Conservation (phyloP, 1,140 invertebrate genomes). For the Heliconius hewitsoni region DNA sequence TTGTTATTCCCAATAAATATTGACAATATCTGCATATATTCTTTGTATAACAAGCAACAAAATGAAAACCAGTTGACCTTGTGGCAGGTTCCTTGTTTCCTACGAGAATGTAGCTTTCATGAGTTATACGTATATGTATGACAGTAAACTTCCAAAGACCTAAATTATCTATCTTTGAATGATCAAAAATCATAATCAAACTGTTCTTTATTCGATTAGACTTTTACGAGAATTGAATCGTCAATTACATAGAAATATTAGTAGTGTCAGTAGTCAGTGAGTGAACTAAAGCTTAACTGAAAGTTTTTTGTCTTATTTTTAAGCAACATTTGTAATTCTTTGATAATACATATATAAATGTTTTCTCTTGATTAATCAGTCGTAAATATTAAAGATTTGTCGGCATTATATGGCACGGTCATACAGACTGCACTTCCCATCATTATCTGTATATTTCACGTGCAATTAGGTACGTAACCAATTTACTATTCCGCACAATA, state of each 20-base stretch:
- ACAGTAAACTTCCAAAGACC: background rate
- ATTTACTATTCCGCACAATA: background rate
- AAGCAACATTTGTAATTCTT: too few species aligned
- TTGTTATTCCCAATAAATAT: background rate
- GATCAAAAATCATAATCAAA: too few species aligned
- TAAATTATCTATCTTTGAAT: background rate
- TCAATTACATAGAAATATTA: too few species aligned
- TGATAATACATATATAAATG: background rate
- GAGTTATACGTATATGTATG: background rate
- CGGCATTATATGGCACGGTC: background rate
- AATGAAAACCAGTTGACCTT: slow-evolving; percentile 30
- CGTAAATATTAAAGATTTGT: background rate
- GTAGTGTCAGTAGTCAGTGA: too few species aligned
- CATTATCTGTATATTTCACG: background rate
- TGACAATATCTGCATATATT: background rate
- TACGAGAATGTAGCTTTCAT: background rate
- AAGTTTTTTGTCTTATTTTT: too few species aligned
- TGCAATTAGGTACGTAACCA: background rate
- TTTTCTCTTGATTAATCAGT: background rate
- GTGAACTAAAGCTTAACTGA: too few species aligned
- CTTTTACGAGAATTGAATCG: too few species aligned
- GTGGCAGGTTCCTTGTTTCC: slow-evolving; percentile 27
- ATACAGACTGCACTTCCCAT: background rate
- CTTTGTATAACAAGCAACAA: slow-evolving; percentile 6
- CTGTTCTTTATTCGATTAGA: too few species aligned